Conservation (phyloP, 2,797 vertebrate species). For the Sebastes trivittatus region DNA sequence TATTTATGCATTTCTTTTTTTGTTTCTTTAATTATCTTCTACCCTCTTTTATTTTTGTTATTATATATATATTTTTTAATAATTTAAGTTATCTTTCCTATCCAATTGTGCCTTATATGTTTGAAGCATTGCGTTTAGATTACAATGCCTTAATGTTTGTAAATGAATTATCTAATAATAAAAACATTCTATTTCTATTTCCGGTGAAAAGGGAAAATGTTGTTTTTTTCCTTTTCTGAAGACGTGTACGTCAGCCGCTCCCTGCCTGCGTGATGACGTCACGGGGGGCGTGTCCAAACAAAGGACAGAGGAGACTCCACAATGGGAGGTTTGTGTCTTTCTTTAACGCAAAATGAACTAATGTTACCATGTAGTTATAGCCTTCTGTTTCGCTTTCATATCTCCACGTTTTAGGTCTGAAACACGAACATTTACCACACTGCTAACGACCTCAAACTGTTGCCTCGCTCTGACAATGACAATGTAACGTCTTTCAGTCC, state of each 20-base stretch:
- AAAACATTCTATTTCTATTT: conserved; percentile 10
- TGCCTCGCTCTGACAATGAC: not conserved
- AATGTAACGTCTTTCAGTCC: not conserved
- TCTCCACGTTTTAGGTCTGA: accelerated
- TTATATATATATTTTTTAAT: too few species aligned
- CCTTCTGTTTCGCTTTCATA: not conserved
- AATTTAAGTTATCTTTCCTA: too few species aligned
- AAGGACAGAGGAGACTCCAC: conserved; percentile 75
- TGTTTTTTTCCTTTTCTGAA: not conserved
- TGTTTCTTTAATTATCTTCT: too few species aligned
- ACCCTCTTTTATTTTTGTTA: too few species aligned
- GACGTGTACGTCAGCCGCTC: conserved; percentile 29
- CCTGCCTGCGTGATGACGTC: conserved; percentile 35
- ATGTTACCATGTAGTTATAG: not conserved
- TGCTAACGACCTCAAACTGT: not conserved
- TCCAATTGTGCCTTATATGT: too few species aligned
- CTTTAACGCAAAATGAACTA: not conserved
- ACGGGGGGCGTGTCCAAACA: conserved; percentile 69
- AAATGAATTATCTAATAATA: too few species aligned
- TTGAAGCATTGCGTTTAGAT: too few species aligned
- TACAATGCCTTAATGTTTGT: too few species aligned
- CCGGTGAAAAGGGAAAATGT: conserved; percentile 17
- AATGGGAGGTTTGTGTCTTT: conserved; percentile 84
- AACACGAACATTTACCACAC: not conserved
- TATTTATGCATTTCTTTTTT: too few species aligned